Percentiles rank a stretch among this genome's conserved stretches.
These are phyloP conservation scores for Paramormyrops hopkinsi DNA, from an alignment of 2,797 vertebrate species.

Conservation along the genomic window DNA sequence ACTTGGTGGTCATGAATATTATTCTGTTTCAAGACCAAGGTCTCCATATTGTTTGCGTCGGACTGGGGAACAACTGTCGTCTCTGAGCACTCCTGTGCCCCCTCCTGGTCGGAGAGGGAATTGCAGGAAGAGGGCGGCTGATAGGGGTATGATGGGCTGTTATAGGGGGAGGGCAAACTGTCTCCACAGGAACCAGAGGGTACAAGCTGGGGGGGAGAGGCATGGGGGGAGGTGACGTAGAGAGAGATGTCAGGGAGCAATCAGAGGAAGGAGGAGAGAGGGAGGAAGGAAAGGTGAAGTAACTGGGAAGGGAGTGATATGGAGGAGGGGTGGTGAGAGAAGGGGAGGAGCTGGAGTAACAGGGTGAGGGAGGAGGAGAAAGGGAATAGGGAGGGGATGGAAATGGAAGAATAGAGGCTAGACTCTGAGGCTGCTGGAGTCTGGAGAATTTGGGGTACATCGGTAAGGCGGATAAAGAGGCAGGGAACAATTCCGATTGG, in stretches of 20 bases:
- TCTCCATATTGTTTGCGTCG: conserved; percentile 25
- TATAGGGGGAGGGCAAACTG: neutral
- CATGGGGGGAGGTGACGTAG: conserved; percentile 20
- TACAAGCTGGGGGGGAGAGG: neutral
- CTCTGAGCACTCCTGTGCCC: conserved; percentile 27
- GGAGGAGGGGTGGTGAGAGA: conserved; percentile 35
- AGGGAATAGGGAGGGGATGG: conserved; percentile 43
- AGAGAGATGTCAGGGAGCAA: conserved; percentile 23
- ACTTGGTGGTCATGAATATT: neutral
- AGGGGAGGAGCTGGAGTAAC: conserved; percentile 35
- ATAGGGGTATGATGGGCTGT: conserved; percentile 18
- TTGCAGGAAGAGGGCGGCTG: neutral
- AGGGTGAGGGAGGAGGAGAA: conserved; percentile 45
- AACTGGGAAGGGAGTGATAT: conserved; percentile 36
- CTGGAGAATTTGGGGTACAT: conserved; percentile 33
- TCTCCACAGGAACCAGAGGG: neutral
- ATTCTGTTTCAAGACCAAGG: conserved; percentile 32
- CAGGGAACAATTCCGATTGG: conserved; percentile 26
- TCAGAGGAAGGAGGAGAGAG: conserved; percentile 33
- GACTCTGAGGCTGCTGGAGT: conserved; percentile 28
- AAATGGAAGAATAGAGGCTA: conserved; percentile 30
- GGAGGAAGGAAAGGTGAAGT: conserved; percentile 38
- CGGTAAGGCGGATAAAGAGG: conserved; percentile 10
- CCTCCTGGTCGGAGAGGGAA: conserved; percentile 15
- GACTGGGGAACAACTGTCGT: conserved; percentile 35